A percentile compares a stretch with the other conserved stretches of the same genome.
These are phyloP conservation scores for Catalaphyllia jardinei DNA, from an alignment of 64 coral and sea anemone genomes.

Conservation along the genomic window DNA sequence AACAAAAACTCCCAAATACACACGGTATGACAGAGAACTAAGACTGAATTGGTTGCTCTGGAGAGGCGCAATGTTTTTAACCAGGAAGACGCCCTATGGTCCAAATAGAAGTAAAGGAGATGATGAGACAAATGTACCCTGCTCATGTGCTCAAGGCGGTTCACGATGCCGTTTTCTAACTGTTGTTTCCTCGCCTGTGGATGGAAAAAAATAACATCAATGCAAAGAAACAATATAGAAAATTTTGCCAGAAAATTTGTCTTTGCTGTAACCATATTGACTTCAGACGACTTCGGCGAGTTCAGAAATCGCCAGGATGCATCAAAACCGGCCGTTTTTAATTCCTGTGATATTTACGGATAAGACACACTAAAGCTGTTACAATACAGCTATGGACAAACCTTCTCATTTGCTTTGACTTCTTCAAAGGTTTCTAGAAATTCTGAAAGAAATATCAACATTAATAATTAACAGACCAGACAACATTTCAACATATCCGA, in stretches of 20 bases:
- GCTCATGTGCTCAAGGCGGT: conserved; percentile 89
- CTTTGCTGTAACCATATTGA: too few relatives aligned
- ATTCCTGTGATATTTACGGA: too few relatives aligned
- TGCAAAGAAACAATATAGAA: not conserved
- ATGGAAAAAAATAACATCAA: not conserved
- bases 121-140: conserved; percentile 51
- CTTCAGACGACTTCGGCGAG: not conserved
- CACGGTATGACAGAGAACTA: too few relatives aligned
- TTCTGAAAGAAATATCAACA: conserved; percentile 50
- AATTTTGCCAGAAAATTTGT: not conserved
- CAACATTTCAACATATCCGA: too few relatives aligned
- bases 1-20: too few relatives aligned
- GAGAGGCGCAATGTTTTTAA: too few relatives aligned
- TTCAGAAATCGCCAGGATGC: not conserved
- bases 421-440: conserved; percentile 97
- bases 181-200: conserved; percentile 80
- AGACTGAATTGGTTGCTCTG: too few relatives aligned
- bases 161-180: conserved; percentile 63
- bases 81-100: too few relatives aligned
- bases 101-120: not conserved
- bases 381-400: not conserved
- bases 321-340: not conserved
- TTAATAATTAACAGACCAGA: not conserved
- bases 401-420: conserved; percentile 77
- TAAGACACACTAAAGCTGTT: not conserved